Evolutionary conservation across 2,113 vertebrate species (phyloP).

Genomic region (Stigmatopora argus): DNA sequence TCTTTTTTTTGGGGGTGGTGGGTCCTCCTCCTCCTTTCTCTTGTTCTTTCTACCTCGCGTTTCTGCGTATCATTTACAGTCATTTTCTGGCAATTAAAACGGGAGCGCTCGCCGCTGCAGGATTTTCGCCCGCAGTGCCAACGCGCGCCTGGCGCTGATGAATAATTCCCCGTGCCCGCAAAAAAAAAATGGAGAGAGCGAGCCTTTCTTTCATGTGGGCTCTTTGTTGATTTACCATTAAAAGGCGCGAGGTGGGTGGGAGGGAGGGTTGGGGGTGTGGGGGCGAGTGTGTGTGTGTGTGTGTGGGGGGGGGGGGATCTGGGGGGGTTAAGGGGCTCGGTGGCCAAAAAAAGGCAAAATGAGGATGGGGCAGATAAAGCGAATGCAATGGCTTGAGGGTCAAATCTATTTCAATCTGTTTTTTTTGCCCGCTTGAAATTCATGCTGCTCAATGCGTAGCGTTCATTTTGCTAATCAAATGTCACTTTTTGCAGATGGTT

Average conservation of each 20-base stretch:
- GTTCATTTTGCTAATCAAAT: background rate
- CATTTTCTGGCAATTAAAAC: constrained; percentile 76
- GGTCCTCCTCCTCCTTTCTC: constrained; percentile 8
- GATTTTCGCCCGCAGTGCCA: constrained; percentile 68
- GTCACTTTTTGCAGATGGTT: background rate
- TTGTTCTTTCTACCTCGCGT: constrained; percentile 52
- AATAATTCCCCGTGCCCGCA: constrained; percentile 69
- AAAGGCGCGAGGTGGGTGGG: constrained; percentile 60
- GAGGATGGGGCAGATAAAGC: constrained; percentile 58
- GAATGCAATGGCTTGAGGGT: background rate
- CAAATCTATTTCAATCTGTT: background rate
- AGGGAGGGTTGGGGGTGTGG: too few species aligned
- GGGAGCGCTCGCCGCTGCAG: constrained; percentile 61
- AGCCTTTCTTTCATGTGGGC: constrained; percentile 71
- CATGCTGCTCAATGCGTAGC: background rate
- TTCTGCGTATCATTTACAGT: constrained; percentile 67
- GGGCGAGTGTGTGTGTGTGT: too few species aligned
- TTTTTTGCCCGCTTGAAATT: background rate
- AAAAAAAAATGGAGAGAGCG: constrained; percentile 60
- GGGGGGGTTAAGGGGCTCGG: constrained; percentile 39
- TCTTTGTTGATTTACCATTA: constrained; percentile 76
- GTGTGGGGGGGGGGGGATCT: constrained; percentile 46
- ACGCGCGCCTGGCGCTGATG: constrained; percentile 62
- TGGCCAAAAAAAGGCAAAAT: constrained; percentile 52
- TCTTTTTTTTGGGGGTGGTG: constrained; percentile 15